Evolutionary conservation across 2,888 invertebrate species (phyloP).

Genomic region (Lamproptera curius): DNA sequence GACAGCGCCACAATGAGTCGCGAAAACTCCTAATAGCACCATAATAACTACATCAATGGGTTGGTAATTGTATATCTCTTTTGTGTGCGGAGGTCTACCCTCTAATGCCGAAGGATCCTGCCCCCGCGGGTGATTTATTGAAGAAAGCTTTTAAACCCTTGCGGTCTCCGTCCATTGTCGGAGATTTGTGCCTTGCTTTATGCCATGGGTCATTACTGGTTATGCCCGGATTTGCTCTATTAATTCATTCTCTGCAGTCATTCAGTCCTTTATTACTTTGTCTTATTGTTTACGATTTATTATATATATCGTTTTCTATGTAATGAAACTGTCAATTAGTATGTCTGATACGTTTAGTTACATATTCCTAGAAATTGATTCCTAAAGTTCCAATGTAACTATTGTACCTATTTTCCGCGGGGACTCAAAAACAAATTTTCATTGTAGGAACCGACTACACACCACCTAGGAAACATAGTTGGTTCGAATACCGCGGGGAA

Average conservation of each 20-base stretch:
- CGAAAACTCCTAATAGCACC: constrained; percentile 48
- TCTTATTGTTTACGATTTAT: constrained; percentile 14
- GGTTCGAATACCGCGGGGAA: too few relatives aligned
- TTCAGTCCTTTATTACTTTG: constrained; percentile 19
- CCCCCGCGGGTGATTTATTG: constrained; percentile 60
- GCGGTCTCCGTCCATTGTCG: constrained; percentile 45
- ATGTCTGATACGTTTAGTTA: too few relatives aligned
- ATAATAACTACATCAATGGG: constrained; percentile 58
- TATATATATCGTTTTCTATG: not conserved
- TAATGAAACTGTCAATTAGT: too few relatives aligned
- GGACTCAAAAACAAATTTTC: too few relatives aligned
- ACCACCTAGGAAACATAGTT: too few relatives aligned
- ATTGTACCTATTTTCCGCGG: too few relatives aligned
- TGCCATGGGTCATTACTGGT: constrained; percentile 51
- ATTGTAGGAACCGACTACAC: too few relatives aligned
- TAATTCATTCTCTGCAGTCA: constrained; percentile 41
- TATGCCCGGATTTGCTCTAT: constrained; percentile 45
- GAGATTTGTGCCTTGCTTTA: constrained; percentile 43
- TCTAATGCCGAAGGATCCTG: constrained; percentile 32
- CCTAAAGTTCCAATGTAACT: too few relatives aligned
- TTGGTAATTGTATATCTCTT: constrained; percentile 62
- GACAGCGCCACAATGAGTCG: constrained; percentile 37
- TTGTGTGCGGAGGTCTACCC: constrained; percentile 30
- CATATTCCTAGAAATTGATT: too few relatives aligned
- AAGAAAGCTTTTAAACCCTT: constrained; percentile 76